Evolutionary conservation across 2,113 vertebrate genomes (phyloP), one percentile per base, ranked within the genome.

Genomic region (Cynocephalus volans): DNA sequence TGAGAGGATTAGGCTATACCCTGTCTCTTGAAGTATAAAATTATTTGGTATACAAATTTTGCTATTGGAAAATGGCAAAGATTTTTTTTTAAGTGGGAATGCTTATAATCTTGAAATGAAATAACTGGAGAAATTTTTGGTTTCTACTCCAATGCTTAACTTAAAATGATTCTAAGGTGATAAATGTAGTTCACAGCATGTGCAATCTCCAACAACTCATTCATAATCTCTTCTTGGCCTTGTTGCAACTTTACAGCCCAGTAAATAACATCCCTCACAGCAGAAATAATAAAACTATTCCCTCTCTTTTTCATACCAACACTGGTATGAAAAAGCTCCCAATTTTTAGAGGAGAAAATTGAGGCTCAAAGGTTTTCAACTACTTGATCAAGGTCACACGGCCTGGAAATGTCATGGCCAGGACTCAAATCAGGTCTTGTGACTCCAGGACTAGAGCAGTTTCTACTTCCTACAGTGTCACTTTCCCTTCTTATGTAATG

Each of bases 401-500:
- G 91, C 36, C 80, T 83, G 64, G 83, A 86, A 89, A 83, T 31
- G 69, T 33, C 17, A 89, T 45, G 36, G n/a, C 17, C 24, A 64
- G 77, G 52, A 88, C 41, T 73, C 85, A 79, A 76, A 70, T 82
- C 67, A 83, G 50, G 77, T 90, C 80, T 93, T 80, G 48, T 31
- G 77, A 93, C 45, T 75, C 50, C 69, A 86, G 90, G 67, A 45
- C 81, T n/a, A 41, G 80, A 85, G 60, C 81, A 79, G 76, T 77
- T 93, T 72, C n/a, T 54, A 72, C 67, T 52, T 73, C 50, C 72
- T 60, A 67, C 10, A 19, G 83, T 87, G 92, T 95, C 58, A 70
- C 58, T 87, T 85, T 93, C 84, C 70, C 67, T 88, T 95, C 85
- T 97, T 97, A 96, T 81, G 60, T 90, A 97, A 97, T 67, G 24